These are phyloP conservation scores for Antechinus stuartii DNA, from an alignment of 2,113 vertebrate species.

Conservation along the genomic window DNA sequence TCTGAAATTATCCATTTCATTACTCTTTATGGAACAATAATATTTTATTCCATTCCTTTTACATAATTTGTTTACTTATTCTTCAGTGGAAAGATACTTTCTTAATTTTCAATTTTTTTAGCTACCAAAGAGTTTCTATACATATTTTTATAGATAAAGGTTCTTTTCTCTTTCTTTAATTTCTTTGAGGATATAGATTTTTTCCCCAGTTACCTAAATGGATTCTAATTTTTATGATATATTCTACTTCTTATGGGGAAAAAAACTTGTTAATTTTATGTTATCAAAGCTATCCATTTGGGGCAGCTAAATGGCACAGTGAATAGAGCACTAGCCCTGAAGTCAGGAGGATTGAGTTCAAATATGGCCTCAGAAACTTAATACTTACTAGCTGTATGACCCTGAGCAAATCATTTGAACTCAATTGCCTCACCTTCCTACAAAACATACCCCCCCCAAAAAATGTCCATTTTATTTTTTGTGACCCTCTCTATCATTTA, in stretches of 20 bases:
- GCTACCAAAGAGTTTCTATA: neutral
- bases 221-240: neutral
- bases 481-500: no score
- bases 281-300: neutral
- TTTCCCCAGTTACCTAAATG: neutral
- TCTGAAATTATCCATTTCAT: neutral
- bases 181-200: neutral
- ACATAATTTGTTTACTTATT: neutral
- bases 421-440: no score
- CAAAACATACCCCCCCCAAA: neutral
- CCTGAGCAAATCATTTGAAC: no score
- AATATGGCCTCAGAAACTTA: no score
- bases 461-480: neutral
- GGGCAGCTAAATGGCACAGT: no score
- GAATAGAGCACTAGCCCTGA: no score
- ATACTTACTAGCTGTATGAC: no score
- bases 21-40: neutral
- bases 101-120: neutral
- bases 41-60: neutral
- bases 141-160: neutral
- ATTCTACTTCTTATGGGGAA: neutral
- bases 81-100: neutral
- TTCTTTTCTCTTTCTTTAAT: neutral
- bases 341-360: no score
- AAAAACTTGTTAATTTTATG: neutral